Evolutionary conservation across 1,140 invertebrate genomes (phyloP).

Genomic region (Artemia franciscana): DNA sequence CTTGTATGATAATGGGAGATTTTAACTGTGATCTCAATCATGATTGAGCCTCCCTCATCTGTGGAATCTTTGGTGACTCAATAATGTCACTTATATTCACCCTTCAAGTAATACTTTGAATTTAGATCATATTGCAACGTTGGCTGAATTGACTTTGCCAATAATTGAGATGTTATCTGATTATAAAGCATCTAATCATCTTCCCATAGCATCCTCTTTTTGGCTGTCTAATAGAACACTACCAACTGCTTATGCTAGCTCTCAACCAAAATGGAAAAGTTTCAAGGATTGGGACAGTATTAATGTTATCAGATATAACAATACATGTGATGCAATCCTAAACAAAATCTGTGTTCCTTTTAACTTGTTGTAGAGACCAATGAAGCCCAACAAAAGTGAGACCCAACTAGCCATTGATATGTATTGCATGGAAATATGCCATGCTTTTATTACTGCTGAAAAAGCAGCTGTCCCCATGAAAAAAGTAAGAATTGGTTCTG

Average conservation of each 20-base stretch:
- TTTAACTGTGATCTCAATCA: neutral
- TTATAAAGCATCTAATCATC: neutral
- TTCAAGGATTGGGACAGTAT: neutral
- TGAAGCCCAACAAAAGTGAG: neutral
- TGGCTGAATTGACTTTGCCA: neutral
- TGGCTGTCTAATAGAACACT: neutral
- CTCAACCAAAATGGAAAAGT: neutral
- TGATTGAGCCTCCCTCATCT: neutral
- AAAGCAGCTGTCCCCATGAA: neutral
- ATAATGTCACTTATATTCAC: neutral
- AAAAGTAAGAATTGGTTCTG: neutral
- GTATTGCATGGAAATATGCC: neutral
- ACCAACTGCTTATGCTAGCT: neutral
- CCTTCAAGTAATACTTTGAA: neutral
- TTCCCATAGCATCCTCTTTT: neutral
- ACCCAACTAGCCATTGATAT: neutral
- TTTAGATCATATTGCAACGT: neutral
- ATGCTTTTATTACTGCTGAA: neutral
- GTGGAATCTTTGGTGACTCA: neutral
- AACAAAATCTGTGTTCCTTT: neutral
- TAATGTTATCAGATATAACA: neutral
- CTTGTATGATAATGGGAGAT: neutral
- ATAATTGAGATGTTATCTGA: neutral
- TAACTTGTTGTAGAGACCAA: neutral
- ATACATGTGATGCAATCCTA: neutral